These are phyloP conservation scores for Synanceia verrucosa DNA, from an alignment of 2,797 vertebrate species.

Conservation along the genomic window DNA sequence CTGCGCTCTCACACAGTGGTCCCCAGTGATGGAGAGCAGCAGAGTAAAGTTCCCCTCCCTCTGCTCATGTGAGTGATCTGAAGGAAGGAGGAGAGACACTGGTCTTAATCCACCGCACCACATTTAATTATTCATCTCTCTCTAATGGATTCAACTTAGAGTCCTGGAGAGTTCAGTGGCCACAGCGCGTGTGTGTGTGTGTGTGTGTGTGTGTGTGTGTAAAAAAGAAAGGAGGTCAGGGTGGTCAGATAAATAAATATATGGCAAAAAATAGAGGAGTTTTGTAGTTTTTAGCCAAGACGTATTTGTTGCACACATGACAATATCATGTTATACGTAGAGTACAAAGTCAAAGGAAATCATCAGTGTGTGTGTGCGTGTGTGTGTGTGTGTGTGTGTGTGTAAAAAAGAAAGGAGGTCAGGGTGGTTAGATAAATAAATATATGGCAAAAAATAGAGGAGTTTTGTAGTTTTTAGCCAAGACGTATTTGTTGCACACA, in stretches of 20 bases:
- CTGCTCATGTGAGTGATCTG: conserved; percentile 25
- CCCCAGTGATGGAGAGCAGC: not conserved
- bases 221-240: conserved; percentile 53
- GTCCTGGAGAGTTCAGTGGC: conserved; percentile 67
- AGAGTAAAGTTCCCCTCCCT: conserved; percentile 11
- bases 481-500: not conserved
- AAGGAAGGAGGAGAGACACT: conserved; percentile 46
- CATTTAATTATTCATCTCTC: conserved; percentile 72
- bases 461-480: not conserved
- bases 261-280: not conserved
- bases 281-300: not conserved
- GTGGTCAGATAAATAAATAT: not conserved
- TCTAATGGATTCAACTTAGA: conserved; percentile 72
- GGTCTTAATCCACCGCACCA: conserved; percentile 62
- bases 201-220: conserved; percentile 14
- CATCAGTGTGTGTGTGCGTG: conserved; percentile 3
- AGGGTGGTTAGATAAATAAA: conserved; percentile 1
- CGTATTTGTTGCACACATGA: not conserved
- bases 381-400: conserved; percentile 2
- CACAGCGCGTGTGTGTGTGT: conserved; percentile 19
- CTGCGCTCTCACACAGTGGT: conserved; percentile 18
- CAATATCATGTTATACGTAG: not conserved
- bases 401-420: conserved; percentile 50
- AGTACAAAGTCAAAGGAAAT: not conserved
- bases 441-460: not conserved